Percentiles rank a stretch among this genome's conserved stretches.
Evolutionary conservation across 2,888 invertebrate species (phyloP).

Genomic region (Galerucella nymphaeae): DNA sequence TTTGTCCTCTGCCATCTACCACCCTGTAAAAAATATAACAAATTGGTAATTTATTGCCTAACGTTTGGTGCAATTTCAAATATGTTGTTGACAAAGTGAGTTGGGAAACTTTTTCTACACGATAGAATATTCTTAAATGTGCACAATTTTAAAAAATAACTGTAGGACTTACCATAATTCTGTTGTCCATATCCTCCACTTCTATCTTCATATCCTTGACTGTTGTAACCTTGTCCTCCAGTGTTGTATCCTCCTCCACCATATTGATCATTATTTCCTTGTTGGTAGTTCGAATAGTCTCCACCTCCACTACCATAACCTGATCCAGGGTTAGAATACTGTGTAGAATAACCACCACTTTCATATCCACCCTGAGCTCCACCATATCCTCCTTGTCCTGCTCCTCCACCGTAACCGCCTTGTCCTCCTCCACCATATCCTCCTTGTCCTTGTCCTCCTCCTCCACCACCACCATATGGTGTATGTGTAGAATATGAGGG

Average conservation of each 20-base stretch:
- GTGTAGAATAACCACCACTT: constrained; percentile 44
- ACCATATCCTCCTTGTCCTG: constrained; percentile 6
- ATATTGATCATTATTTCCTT: constrained; percentile 40
- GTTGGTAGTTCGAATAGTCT: constrained; percentile 40
- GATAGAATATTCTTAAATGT: background rate
- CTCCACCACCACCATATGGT: constrained; percentile 43
- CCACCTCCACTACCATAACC: constrained; percentile 36
- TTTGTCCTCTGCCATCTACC: background rate
- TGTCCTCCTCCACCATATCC: constrained; percentile 35
- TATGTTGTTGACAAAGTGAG: background rate
- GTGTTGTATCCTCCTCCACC: constrained; percentile 45
- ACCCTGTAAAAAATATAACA: constrained; percentile 8
- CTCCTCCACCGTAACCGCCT: constrained; percentile 33
- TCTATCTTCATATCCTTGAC: constrained; percentile 50
- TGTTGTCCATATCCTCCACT: constrained; percentile 50
- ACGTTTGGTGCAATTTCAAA: background rate
- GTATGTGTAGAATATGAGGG: constrained; percentile 48
- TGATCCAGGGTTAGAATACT: constrained; percentile 36
- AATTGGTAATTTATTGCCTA: background rate
- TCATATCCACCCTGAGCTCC: constrained; percentile 34
- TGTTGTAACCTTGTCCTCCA: constrained; percentile 47
- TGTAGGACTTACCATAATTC: constrained; percentile 51
- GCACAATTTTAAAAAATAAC: background rate
- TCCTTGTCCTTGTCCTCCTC: constrained; percentile 32
- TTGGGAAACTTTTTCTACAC: background rate